Base-by-base conservation (phyloP, 2,113 vertebrate species). In the Archocentrus centrarchus region DNA sequence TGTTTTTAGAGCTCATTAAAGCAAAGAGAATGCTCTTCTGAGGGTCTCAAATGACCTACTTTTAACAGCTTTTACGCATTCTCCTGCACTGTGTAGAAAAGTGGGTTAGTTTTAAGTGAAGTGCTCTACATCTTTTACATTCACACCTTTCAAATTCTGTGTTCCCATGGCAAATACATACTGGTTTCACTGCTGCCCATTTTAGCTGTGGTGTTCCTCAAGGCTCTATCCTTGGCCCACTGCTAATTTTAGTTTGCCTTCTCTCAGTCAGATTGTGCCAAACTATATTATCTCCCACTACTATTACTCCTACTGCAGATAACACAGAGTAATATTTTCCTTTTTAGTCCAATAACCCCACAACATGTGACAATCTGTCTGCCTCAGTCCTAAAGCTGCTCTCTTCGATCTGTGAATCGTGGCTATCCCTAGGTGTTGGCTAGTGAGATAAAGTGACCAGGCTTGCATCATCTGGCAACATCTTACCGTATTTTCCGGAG, bases 381-480 rank as follows among this genome's bases (percentile, higher is more conserved):
- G 30, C 24, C 6, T 73, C 30, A 73, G 24, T 53, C 22, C 44
- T 53, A 32, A 73, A 32, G 11, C 17, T 3, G 1, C 17, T 32
- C 68, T 53, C 0, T 55, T 20, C 7, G 11, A 73, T 32, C 1
- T 0, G 7, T 55, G 27, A 32, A 35, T 73, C 17, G 6, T 32
- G 0, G 1, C 13, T 53, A n/a, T 14, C 27, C 44, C 4, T 35
- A 55, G 27, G 17, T 73, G 24, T 73, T 22, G 32, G 27, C 27
- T 55, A 30, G 47, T 55, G 18, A 55, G 47, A 30, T 53, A 47
- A 53, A 32, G 17, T 53, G 44, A 53, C 9, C 44, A 73, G 66
- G 13, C 27, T 55, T 73, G 68, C 47, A 73, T n/a, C 27, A 32
- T 35, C 6, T 35, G 18, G 17, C 68, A 73, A 8, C 17, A 53